A percentile compares a stretch with the other conserved stretches of the same genome.
phyloP scores from a whole-genome alignment of 2,113 vertebrate genomes.

The Megatriorchis doriae region DNA sequence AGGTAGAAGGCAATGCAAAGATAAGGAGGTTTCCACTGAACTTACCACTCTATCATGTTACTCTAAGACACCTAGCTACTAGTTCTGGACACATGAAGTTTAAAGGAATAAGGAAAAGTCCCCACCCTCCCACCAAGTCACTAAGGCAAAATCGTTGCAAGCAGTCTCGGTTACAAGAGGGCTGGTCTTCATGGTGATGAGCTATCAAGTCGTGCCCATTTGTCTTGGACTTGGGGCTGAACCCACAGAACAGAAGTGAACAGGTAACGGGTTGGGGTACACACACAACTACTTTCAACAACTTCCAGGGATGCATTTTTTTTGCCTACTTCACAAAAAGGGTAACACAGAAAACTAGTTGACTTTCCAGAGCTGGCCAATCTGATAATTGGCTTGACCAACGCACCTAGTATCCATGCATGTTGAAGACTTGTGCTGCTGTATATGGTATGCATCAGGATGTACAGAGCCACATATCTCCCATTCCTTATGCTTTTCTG shows the following conservation, averaged over 20 bases:
- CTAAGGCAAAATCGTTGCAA: conserved; percentile 57
- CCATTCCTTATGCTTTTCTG: background rate
- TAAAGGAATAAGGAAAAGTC: conserved; percentile 53
- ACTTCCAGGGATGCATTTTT: conserved; percentile 29
- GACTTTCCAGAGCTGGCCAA: background rate
- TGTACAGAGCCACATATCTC: background rate
- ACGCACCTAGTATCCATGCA: background rate
- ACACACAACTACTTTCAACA: conserved; percentile 50
- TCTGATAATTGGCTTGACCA: background rate
- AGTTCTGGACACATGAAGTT: conserved; percentile 57
- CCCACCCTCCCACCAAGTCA: conserved; percentile 15
- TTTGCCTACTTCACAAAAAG: conserved; percentile 11
- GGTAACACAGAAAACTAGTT: conserved; percentile 28
- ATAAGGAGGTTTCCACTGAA: conserved; percentile 54
- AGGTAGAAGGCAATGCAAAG: conserved; percentile 70
- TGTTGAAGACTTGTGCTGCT: background rate
- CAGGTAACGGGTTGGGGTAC: background rate
- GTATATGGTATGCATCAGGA: background rate
- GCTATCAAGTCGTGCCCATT: background rate
- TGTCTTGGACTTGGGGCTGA: conserved; percentile 1
- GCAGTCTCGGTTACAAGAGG: conserved; percentile 34
- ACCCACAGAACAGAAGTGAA: background rate
- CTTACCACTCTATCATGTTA: conserved; percentile 48
- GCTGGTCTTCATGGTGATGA: background rate
- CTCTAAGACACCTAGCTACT: conserved; percentile 65